Percentiles rank a stretch among this genome's conserved stretches.
phyloP scores from a whole-genome alignment of 2,797 vertebrate genomes.

The Dipus sagitta region DNA sequence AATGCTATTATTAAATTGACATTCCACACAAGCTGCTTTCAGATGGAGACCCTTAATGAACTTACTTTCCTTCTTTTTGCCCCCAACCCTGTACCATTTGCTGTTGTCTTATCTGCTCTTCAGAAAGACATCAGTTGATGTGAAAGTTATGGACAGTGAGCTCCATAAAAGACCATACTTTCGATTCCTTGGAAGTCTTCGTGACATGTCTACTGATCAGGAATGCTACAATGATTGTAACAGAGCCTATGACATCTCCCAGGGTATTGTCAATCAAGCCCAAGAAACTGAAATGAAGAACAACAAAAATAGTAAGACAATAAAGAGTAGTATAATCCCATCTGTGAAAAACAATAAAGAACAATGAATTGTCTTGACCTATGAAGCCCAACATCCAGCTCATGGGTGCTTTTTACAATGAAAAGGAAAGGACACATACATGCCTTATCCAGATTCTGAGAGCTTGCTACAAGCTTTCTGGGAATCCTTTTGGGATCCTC shows the following conservation, averaged over 20 bases:
- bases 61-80: conserved; percentile 84
- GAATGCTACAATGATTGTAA: conserved; percentile 84
- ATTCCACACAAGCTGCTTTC: conserved; percentile 94
- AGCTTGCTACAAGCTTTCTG: conserved; percentile 93
- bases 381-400: conserved; percentile 90
- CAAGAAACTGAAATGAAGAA: conserved; percentile 73
- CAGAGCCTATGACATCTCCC: conserved; percentile 90
- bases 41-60: conserved; percentile 89
- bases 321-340: conserved; percentile 90
- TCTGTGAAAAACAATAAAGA: conserved; percentile 88
- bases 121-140: conserved; percentile 85
- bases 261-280: conserved; percentile 93
- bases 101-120: conserved; percentile 84
- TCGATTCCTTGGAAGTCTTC: conserved; percentile 85
- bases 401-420: conserved; percentile 88
- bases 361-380: conserved; percentile 86
- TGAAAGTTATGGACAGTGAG: conserved; percentile 82
- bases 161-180: conserved; percentile 85
- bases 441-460: conserved; percentile 80
- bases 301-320: conserved; percentile 85
- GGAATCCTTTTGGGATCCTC: conserved; percentile 88
- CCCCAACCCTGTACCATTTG: conserved; percentile 77
- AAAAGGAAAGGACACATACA: conserved; percentile 83
- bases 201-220: conserved; percentile 77
- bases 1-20: conserved; percentile 96